These are phyloP conservation scores for Stenolophus ochropezus DNA, from an alignment of 2,888 invertebrate genomes.

Conservation along the genomic window DNA sequence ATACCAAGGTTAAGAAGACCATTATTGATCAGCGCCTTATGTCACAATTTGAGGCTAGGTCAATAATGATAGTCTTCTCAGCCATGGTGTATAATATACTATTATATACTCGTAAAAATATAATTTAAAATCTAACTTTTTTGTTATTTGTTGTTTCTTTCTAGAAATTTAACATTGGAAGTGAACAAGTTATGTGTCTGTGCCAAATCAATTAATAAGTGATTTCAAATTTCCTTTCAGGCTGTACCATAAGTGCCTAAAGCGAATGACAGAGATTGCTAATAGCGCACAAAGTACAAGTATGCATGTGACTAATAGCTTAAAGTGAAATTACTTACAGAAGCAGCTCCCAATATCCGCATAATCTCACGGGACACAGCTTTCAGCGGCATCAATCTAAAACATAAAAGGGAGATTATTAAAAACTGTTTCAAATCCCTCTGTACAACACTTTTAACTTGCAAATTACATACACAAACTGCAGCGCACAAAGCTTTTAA, in stretches of 20 bases:
- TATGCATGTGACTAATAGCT: constrained; percentile 32
- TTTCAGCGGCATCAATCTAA: constrained; percentile 35
- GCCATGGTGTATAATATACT: too few relatives aligned
- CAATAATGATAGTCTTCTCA: too few relatives aligned
- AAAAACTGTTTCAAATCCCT: constrained; percentile 48
- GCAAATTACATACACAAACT: constrained; percentile 53
- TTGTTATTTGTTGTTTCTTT: too few relatives aligned
- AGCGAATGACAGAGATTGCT: not conserved
- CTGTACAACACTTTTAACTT: constrained; percentile 39
- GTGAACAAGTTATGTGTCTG: not conserved
- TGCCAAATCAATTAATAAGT: not conserved
- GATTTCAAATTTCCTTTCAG: not conserved
- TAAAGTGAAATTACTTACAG: constrained; percentile 40
- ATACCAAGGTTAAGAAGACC: too few relatives aligned
- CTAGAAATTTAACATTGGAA: too few relatives aligned
- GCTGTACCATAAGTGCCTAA: not conserved
- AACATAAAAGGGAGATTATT: constrained; percentile 44
- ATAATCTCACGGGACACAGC: constrained; percentile 25
- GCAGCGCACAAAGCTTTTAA: constrained; percentile 45
- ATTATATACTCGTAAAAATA: too few relatives aligned
- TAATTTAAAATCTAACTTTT: too few relatives aligned
- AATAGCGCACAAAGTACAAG: not conserved
- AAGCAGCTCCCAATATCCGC: constrained; percentile 33
- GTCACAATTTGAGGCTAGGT: too few relatives aligned
- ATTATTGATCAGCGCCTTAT: too few relatives aligned